These are phyloP conservation scores for Noctua pronuba DNA, from an alignment of 2,888 invertebrate species.

Conservation along the genomic window DNA sequence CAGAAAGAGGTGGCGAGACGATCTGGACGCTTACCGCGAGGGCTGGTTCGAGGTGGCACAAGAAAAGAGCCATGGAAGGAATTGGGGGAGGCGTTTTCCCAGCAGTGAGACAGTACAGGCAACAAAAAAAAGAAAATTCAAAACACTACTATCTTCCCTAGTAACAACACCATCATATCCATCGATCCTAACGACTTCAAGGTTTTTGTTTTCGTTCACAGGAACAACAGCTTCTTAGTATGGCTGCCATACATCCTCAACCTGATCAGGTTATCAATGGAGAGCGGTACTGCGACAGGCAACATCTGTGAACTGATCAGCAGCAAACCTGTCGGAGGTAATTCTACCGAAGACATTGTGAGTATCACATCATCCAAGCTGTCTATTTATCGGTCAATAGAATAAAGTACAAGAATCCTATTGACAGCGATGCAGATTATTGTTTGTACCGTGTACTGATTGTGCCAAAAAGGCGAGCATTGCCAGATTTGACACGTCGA, in stretches of 20 bases:
- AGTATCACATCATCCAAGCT: slow-evolving; percentile 31
- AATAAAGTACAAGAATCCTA: too few species aligned
- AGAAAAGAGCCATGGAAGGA: too few species aligned
- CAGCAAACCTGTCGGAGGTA: slow-evolving; percentile 52
- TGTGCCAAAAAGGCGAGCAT: neutral
- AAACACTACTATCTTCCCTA: neutral
- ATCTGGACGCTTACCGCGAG: too few species aligned
- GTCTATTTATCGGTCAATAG: too few species aligned
- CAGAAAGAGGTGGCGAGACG: too few species aligned
- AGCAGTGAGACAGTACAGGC: too few species aligned
- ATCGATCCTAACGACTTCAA: neutral
- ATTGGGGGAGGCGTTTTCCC: too few species aligned
- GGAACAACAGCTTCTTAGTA: slow-evolving; percentile 89
- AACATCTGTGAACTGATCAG: slow-evolving; percentile 83
- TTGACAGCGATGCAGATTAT: too few species aligned
- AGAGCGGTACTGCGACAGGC: slow-evolving; percentile 68
- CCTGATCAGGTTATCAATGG: slow-evolving; percentile 80
- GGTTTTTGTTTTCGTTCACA: slow-evolving; percentile 66
- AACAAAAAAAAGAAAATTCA: too few species aligned
- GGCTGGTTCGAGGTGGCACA: too few species aligned
- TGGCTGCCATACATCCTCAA: slow-evolving; percentile 91
- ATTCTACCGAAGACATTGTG: slow-evolving; percentile 57
- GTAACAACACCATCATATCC: neutral
- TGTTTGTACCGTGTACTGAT: too few species aligned
- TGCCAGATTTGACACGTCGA: neutral